Percentiles rank a stretch among this genome's conserved stretches.
Conservation (phyloP, 2,888 invertebrate species). For the Embidobia sp. region DNA sequence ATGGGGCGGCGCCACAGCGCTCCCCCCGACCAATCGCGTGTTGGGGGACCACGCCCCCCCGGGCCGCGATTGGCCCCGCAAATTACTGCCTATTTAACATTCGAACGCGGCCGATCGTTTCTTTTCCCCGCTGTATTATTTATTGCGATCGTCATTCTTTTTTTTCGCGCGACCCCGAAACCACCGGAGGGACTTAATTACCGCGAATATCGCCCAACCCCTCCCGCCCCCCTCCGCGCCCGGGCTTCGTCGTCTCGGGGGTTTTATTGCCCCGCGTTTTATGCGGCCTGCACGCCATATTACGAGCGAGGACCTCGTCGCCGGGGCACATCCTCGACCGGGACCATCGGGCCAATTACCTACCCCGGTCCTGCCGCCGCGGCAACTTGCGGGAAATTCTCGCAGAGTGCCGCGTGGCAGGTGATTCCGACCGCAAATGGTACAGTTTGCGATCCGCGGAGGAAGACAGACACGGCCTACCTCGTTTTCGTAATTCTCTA, state of each 20-base stretch:
- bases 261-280: constrained; percentile 42
- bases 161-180: constrained; percentile 68
- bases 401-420: too few relatives aligned
- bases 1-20: constrained; percentile 60
- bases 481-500: constrained; percentile 54
- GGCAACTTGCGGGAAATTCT: too few relatives aligned
- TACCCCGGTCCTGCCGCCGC: constrained; percentile 5
- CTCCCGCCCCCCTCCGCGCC: background rate
- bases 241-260: constrained; percentile 22
- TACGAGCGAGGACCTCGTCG: background rate
- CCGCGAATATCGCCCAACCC: constrained; percentile 70
- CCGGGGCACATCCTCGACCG: constrained; percentile 14
- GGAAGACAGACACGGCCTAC: constrained; percentile 25
- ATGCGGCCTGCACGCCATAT: too few relatives aligned
- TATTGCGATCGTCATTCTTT: constrained; percentile 68
- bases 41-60: constrained; percentile 64
- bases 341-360: constrained; percentile 16
- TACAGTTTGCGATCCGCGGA: constrained; percentile 31
- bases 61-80: constrained; percentile 72
- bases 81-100: constrained; percentile 81
- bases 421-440: constrained; percentile 52
- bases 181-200: constrained; percentile 80
- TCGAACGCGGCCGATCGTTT: constrained; percentile 80
- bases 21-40: constrained; percentile 49
- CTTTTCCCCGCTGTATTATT: constrained; percentile 66